A percentile compares a stretch with the other conserved stretches of the same genome.
phyloP scores from a whole-genome alignment of 2,888 invertebrate genomes.

The Drosophila subsilvestris region DNA sequence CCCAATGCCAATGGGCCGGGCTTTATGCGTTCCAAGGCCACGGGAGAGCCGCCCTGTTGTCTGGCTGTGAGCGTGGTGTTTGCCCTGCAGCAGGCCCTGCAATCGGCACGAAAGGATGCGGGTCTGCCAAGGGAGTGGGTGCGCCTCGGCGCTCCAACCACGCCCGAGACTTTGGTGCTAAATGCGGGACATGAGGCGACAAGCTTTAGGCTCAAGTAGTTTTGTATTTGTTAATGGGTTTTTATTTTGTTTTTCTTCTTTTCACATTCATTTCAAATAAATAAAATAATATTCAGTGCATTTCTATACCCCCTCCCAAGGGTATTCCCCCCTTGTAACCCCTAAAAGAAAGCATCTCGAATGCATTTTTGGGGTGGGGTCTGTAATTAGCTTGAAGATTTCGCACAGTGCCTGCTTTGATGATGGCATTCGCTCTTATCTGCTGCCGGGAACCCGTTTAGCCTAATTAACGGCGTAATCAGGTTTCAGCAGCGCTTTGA shows the following conservation, averaged over 20 bases:
- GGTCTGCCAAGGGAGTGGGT: constrained; percentile 84
- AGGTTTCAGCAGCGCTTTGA: constrained; percentile 51
- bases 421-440: constrained; percentile 6
- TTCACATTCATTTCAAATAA: constrained; percentile 1
- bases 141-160: constrained; percentile 81
- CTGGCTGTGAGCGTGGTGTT: constrained; percentile 86
- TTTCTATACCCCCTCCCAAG: background rate
- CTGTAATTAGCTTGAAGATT: constrained; percentile 21
- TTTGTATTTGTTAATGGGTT: background rate
- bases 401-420: constrained; percentile 28
- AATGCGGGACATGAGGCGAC: constrained; percentile 72
- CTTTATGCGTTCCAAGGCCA: constrained; percentile 90
- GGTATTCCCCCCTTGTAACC: too few relatives aligned
- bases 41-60: constrained; percentile 87
- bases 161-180: constrained; percentile 79
- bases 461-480: constrained; percentile 49
- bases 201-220: constrained; percentile 54
- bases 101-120: constrained; percentile 88
- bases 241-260: background rate
- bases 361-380: too few relatives aligned
- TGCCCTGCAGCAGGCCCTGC: constrained; percentile 89
- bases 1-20: constrained; percentile 85
- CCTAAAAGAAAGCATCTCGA: too few relatives aligned
- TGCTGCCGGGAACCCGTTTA: constrained; percentile 54
- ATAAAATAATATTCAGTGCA: too few relatives aligned